Percentiles rank a stretch among this genome's conserved stretches.
These are phyloP conservation scores for Heliornis fulica DNA, from an alignment of 2,113 vertebrate genomes.

Conservation along the genomic window DNA sequence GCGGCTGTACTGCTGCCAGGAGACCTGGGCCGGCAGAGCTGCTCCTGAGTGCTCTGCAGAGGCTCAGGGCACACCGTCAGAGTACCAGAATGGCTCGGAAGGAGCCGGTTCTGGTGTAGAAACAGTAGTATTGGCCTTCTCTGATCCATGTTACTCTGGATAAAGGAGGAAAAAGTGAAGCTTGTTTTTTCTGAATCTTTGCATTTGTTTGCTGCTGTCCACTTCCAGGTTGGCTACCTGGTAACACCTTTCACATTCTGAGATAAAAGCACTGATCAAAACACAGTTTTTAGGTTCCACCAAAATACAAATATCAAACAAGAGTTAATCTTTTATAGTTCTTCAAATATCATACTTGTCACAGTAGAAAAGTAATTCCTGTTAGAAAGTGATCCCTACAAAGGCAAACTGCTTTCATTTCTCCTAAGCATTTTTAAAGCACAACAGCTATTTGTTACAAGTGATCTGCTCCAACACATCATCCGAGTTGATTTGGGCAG, in stretches of 20 bases:
- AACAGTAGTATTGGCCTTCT: neutral
- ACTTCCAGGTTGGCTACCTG: neutral
- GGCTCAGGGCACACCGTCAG: accelerated
- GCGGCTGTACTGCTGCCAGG: neutral
- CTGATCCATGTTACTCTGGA: neutral
- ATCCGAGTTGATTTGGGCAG: neutral
- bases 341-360: neutral
- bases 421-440: neutral
- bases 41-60: neutral
- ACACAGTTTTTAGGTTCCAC: neutral
- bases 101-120: neutral
- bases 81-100: accelerated
- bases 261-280: neutral
- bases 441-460: neutral
- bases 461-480: neutral
- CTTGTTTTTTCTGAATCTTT: neutral
- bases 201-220: neutral
- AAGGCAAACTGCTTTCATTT: neutral
- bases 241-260: neutral
- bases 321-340: neutral
- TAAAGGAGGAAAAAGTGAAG: neutral
- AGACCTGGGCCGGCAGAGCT: neutral
- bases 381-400: neutral
- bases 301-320: neutral
- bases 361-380: neutral